These are phyloP conservation scores for Phalera bucephala DNA, from an alignment of 2,888 invertebrate species.

Conservation along the genomic window DNA sequence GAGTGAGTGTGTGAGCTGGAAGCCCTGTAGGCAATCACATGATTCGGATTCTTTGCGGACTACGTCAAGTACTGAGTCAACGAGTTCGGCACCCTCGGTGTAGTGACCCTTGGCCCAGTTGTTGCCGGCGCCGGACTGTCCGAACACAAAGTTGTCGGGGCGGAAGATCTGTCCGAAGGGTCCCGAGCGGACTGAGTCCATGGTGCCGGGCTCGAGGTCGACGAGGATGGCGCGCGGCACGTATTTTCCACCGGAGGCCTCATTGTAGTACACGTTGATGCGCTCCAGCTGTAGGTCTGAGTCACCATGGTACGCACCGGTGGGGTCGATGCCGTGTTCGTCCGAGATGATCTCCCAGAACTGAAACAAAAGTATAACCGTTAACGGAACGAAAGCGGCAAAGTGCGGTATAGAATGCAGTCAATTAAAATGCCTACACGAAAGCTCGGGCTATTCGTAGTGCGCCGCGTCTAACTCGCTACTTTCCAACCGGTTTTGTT, in stretches of 20 bases:
- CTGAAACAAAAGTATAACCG: constrained; percentile 84
- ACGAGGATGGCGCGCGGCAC: constrained; percentile 74
- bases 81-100: constrained; percentile 86
- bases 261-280: constrained; percentile 98
- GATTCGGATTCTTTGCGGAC: constrained; percentile 94
- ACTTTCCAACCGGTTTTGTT: constrained; percentile 69
- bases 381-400: constrained; percentile 79
- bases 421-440: constrained; percentile 64
- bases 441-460: constrained; percentile 50
- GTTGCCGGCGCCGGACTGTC: constrained; percentile 84
- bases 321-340: constrained; percentile 96
- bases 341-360: constrained; percentile 98
- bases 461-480: constrained; percentile 39
- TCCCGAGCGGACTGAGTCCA: constrained; percentile 88
- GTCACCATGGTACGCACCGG: constrained; percentile 94
- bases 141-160: constrained; percentile 90
- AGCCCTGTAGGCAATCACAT: constrained; percentile 95
- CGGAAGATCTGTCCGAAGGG: constrained; percentile 89
- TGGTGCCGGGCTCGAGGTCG: constrained; percentile 72
- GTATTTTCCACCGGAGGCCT: constrained; percentile 86
- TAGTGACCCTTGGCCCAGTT: constrained; percentile 88
- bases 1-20: constrained; percentile 92
- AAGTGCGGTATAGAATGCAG: constrained; percentile 39
- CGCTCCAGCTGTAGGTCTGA: constrained; percentile 95
- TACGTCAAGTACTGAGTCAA: constrained; percentile 91